phyloP scores from a whole-genome alignment of 2,113 vertebrate species.

The Leuciscus idus region DNA sequence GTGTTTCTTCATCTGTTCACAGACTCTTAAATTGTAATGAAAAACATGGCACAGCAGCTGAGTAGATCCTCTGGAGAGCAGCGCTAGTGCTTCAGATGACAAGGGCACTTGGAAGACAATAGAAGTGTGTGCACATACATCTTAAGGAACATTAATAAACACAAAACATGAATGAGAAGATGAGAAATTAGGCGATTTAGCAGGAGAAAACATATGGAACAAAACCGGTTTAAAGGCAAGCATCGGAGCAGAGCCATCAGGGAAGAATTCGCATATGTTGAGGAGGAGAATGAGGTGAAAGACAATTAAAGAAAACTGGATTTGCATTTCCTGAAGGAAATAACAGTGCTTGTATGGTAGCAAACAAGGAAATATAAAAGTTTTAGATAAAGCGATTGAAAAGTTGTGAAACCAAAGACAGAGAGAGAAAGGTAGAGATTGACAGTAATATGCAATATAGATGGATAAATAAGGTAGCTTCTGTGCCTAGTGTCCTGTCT shows the following conservation, averaged over 20 bases:
- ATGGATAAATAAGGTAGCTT: not conserved
- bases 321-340: slow-evolving; percentile 21
- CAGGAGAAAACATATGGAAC: slow-evolving; percentile 7
- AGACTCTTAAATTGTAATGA: not conserved
- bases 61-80: slow-evolving; percentile 31
- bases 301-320: not conserved
- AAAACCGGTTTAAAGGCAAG: not conserved
- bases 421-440: not conserved
- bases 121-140: slow-evolving; percentile 18
- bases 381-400: not conserved
- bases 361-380: not conserved
- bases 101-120: slow-evolving; percentile 43
- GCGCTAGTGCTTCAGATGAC: slow-evolving; percentile 26
- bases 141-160: not conserved
- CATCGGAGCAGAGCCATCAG: not conserved
- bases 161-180: slow-evolving; percentile 21
- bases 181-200: not conserved
- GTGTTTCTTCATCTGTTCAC: not conserved
- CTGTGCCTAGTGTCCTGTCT: not conserved
- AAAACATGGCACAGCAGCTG: slow-evolving; percentile 3
- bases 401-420: not conserved
- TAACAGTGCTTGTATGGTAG: not conserved
- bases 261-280: not conserved
- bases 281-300: slow-evolving; percentile 4
- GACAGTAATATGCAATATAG: not conserved